Base-by-base conservation (phyloP, 2,888 invertebrate genomes). In the Drosophila parthenogenetica region DNA sequence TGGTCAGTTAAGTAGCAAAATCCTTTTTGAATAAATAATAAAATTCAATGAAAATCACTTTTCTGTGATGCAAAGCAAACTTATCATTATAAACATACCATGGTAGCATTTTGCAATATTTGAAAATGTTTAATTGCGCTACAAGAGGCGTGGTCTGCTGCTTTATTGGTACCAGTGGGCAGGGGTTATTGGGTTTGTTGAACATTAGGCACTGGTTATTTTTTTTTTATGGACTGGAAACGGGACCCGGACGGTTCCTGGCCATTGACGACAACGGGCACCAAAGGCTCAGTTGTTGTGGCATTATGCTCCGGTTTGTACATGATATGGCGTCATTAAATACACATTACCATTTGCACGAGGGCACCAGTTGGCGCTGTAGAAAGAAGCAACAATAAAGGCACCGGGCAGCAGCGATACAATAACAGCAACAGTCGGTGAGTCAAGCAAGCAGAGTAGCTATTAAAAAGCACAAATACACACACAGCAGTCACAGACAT, bases 261-360 rank as follows among this genome's bases (percentile, higher is more conserved):
- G 65, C 69, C 61, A 74, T 78, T 78, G 78, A 46, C 42, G 46
- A 59, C 78, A 77, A 66, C 69, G 65, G 76, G 54, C 58, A 46
- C 58, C 71, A 61, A 62, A 60, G 63, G 67, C 71, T 49, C 67
- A 75, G 54, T 55, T 61, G 76, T 39, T 35, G 75, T 40, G 32
- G 85, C 87, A 84, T 89, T 81, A 81, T 79, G 79, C 60, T 69
- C 60, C 72, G 70, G 77, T 63, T 71, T 89, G 87, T 85, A 84
- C 87, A 87, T 89, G 85, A 86, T 89, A 87, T 87, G 89, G 89
- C 73, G 85, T 86, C 85, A 86, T 86, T 86, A 86, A 86, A 86
- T 86, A 86, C 85, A 89, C 85, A 86, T 86, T 86, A 86, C 85
- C 87, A 81, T 73, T 68, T 68, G 69, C 68, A 13, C 42, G 11